A percentile compares a stretch with the other conserved stretches of the same genome.
These are phyloP conservation scores for Eumeta japonica DNA, from an alignment of 1,140 invertebrate species.

Conservation along the genomic window DNA sequence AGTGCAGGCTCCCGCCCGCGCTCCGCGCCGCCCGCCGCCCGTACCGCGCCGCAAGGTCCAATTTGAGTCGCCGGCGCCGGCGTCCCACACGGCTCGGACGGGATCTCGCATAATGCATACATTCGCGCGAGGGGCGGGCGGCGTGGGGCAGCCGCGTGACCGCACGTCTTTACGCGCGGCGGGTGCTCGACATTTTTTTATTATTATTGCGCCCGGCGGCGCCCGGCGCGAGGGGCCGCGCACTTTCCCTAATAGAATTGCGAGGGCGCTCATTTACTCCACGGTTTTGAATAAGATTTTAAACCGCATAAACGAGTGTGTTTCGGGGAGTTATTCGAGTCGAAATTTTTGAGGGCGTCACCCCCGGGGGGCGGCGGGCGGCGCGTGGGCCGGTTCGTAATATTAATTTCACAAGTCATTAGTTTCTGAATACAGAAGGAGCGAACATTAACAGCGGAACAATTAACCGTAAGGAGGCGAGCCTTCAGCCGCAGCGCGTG, in stretches of 20 bases:
- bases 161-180: conserved; percentile 56
- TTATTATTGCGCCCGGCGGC: conserved; percentile 50
- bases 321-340: too few relatives aligned
- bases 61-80: not conserved
- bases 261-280: conserved; percentile 33
- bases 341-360: too few relatives aligned
- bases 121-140: conserved; percentile 30
- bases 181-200: conserved; percentile 55
- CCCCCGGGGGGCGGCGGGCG: conserved; percentile 9
- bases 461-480: conserved; percentile 40
- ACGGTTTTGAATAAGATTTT: conserved; percentile 53
- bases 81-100: conserved; percentile 11
- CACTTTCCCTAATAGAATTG: conserved; percentile 41
- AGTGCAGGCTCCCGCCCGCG: conserved; percentile 43
- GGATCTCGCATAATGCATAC: conserved; percentile 57
- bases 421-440: conserved; percentile 34
- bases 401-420: conserved; percentile 34
- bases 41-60: not conserved
- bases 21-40: conserved; percentile 10
- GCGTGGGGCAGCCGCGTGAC: conserved; percentile 29
- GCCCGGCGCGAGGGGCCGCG: too few relatives aligned
- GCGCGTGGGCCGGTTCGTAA: conserved; percentile 8
- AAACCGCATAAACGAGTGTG: conserved; percentile 49
- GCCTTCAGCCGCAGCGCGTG: conserved; percentile 41
- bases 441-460: conserved; percentile 32